Evolutionary conservation across 2,888 invertebrate species (phyloP), one percentile per base, ranked within the genome.

Genomic region (Salpingus planirostris): DNA sequence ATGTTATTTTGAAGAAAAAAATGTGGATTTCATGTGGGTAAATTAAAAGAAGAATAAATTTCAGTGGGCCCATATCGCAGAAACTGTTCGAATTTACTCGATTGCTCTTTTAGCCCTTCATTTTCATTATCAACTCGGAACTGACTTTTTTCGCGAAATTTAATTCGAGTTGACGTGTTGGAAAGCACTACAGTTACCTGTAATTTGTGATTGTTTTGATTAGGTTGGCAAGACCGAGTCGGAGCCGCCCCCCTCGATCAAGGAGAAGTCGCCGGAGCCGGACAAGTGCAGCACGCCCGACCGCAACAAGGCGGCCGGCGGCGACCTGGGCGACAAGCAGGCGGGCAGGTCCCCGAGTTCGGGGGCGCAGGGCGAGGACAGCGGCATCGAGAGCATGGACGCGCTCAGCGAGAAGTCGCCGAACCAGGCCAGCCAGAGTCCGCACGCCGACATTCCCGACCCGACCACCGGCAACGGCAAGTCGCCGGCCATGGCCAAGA

Each of bases 371-470:
- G 88, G 88, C 24, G 90, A 90, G 58, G 89, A 90, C 64, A 89
- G 89, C 33, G 90, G 90, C 10, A 90, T 90, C 33, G 90, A 90
- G 61, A 88, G 88, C 21, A 89, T 90, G 90, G 90, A 91, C 59
- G 89, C 90, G 2, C 65, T 89, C n/a, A 89, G 89, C 11, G 90
- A 91, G 60, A 90, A 90, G 59, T 86, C 56, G 11, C 58, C 58
- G 24, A 86, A 87, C 62, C 88, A 88, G 60, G 82, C 85, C 64
- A 81, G 74, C 64, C 84, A 68, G 68, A 86, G 77, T 61, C 86
- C 75, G 42, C 75, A 65, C 51, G 54, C 66, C 44, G 57, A 60
- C 42, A 49, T 54, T 40, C 53, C 54, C 26, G 53, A 55, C 39
- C 47, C 32, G 18, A 40, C 42, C 31, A n/a, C n/a, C n/a, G n/a